Evolutionary conservation across 2,113 vertebrate species (phyloP), one percentile per base, ranked within the genome.

Genomic region (Nematolebias whitei): DNA sequence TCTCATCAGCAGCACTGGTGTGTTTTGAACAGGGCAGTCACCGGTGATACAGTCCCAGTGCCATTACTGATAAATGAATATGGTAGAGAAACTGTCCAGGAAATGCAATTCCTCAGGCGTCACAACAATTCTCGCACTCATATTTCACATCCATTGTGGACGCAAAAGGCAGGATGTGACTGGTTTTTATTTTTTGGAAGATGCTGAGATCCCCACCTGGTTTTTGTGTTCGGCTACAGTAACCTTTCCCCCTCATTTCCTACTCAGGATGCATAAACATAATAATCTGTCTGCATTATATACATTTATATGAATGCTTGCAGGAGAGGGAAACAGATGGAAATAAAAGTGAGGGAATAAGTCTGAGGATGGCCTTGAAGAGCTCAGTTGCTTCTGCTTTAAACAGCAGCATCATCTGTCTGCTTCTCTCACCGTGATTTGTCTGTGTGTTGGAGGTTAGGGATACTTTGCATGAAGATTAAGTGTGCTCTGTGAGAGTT

Each of bases 51-150:
- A 41, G 78, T 63, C 63, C 50, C 39, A 62, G 0, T 61, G 64
- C 62, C 44, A 72, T 71, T 74, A 52, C 62, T 74, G 74, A 77
- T 88, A 73, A 90, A 88, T 81, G 76, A 83, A 84, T 76, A 82
- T 78, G 77, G 68, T 78, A 71, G 66, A 85, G 81, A 84, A 85
- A 86, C 78, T 74, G 83, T 90, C 71, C 68, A 32, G 68, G 81
- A 79, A 88, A 89, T 87, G 85, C 88, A 90, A 90, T 92, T 87
- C 82, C 72, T 91, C 83, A 70, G 76, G 76, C 76, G 80, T 90
- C 89, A 87, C 82, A 81, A 83, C 85, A 89, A 91, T 91, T 90
- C 74, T 53, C 48, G 22, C 12, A 56, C 54, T 90, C 88, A 81
- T 91, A 88, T 91, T 87, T 90, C 87, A 90, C 84, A 71, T 82